Evolutionary conservation across 2,113 vertebrate genomes (phyloP), one percentile per base, ranked within the genome.

Genomic region (Ailuropoda melanoleuca): DNA sequence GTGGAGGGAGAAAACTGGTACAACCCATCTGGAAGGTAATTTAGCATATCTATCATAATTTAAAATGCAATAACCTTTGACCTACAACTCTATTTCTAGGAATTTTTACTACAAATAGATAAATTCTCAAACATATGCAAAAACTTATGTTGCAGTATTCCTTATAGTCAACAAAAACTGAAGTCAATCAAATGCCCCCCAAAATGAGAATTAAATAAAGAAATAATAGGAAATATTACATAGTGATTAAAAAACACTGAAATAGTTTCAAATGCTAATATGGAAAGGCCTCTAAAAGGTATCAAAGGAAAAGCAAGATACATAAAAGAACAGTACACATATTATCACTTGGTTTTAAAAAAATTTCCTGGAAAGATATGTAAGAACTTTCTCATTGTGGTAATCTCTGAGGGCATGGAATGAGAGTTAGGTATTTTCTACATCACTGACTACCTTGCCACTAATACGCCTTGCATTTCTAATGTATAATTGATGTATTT

Each of bases 241-340:
- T 8, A 62, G 21, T 75, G 21, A 43, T 75, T 84, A 75, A 96
- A 66, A 48, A 91, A 66, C 13, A 81, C 2, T 78, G 46, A 88
- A 81, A 43, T 74, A 91, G 43, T 89, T 77, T 92, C 82, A 89
- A 37, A 92, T 31, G 46, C 15, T 80, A 15, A 60, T 34, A 91
- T 13, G 14, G 26, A 95, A 72, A 90, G 21, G 83, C n/a, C 48
- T 84, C 48, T 15, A 93, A 85, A 7, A 72, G 31, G 91, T 3
- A 68, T 55, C 80, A 85, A 88, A 9, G 85, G 23, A 86, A 95
- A 93, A 95, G 48, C 19, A 95, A 97, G 56, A 81, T 10, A 78
- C 11, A n/a, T 21, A 48, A 74, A 4, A 84, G 34, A n/a, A 85
- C 12, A 43, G 23, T 39, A 68, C 24, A 64, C 43, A 31, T 64